These are phyloP conservation scores for Ophion ventricosus DNA, from an alignment of 2,888 invertebrate species.

Conservation along the genomic window DNA sequence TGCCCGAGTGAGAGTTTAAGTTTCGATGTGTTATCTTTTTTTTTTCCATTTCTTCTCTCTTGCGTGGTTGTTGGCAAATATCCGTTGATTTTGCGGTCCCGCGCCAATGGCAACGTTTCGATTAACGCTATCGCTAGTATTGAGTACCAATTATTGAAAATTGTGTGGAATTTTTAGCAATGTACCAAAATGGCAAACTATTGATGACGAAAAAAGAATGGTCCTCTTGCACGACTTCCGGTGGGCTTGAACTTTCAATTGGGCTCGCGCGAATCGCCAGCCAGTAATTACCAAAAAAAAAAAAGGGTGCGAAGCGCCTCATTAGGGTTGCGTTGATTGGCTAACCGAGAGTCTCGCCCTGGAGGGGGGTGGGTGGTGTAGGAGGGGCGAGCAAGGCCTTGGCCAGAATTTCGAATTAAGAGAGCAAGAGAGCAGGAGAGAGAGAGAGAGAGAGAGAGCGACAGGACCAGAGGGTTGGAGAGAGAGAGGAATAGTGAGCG, in stretches of 20 bases:
- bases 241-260: conserved; percentile 8
- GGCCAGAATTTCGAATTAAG: conserved; percentile 39
- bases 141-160: too few species aligned
- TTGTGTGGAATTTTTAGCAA: too few species aligned
- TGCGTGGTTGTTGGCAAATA: too few species aligned
- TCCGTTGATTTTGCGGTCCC: too few species aligned
- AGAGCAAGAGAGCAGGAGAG: conserved; percentile 42
- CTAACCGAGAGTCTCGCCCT: conserved; percentile 75
- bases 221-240: background rate
- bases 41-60: too few species aligned
- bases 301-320: conserved; percentile 72
- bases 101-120: too few species aligned
- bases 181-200: too few species aligned
- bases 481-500: conserved; percentile 37
- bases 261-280: conserved; percentile 61
- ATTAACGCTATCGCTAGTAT: too few species aligned
- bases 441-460: conserved; percentile 38
- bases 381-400: conserved; percentile 17
- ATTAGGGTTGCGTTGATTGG: conserved; percentile 81
- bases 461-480: conserved; percentile 13
- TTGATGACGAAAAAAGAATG: too few species aligned
- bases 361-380: conserved; percentile 61
- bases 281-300: conserved; percentile 75
- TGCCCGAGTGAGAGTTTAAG: too few species aligned
- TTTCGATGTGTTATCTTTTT: too few species aligned